Conservation (phyloP, 2,888 invertebrate genomes). For the Schizaphis graminum region DNA sequence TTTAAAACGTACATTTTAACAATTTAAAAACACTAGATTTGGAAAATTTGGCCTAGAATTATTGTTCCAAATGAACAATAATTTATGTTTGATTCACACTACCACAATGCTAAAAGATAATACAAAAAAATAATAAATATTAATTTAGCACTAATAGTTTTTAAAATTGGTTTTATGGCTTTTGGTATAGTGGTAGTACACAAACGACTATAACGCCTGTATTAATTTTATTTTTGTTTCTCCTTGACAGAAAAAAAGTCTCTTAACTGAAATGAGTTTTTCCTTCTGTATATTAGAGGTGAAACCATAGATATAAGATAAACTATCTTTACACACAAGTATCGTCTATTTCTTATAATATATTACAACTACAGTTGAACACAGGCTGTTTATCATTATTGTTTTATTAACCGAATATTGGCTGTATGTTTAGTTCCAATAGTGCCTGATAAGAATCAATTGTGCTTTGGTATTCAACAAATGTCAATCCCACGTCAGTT, state of each 20-base stretch:
- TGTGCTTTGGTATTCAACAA: not conserved
- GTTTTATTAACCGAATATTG: not conserved
- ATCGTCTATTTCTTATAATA: not conserved
- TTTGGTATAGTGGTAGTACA: not conserved
- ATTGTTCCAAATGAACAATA: not conserved
- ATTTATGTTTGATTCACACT: not conserved
- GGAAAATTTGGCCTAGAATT: not conserved
- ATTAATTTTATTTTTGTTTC: not conserved
- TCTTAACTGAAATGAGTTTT: not conserved
- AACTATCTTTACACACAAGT: not conserved
- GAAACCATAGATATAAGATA: not conserved
- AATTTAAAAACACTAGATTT: not conserved
- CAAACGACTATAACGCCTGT: not conserved
- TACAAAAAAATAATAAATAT: not conserved
- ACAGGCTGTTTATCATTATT: not conserved
- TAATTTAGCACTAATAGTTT: not conserved
- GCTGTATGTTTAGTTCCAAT: not conserved
- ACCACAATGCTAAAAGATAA: not conserved
- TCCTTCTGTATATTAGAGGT: not conserved
- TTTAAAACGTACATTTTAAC: not conserved
- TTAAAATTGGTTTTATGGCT: not conserved
- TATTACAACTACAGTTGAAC: not conserved
- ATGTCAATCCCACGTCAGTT: not conserved
- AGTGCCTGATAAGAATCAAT: not conserved
- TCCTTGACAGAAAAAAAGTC: not conserved